Evolutionary conservation across 2,888 invertebrate genomes (phyloP).

Genomic region (Acrobasis repandana): DNA sequence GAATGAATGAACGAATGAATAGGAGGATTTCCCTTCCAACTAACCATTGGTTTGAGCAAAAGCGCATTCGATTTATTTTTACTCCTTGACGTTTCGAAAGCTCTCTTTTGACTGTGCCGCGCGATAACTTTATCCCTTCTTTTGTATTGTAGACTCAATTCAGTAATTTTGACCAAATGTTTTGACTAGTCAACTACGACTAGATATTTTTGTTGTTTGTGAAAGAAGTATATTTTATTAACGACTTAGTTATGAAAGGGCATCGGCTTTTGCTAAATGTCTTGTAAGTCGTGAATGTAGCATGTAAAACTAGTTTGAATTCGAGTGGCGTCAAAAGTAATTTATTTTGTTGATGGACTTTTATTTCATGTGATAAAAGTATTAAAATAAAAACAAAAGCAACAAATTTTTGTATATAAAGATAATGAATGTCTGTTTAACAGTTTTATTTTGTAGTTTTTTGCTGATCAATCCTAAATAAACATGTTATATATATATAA

Average conservation of each 20-base stretch:
- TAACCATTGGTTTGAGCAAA: conserved; percentile 65
- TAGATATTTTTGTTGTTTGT: neutral
- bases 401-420: neutral
- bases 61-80: conserved; percentile 45
- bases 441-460: neutral
- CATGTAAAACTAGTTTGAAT: conserved; percentile 6
- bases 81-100: conserved; percentile 23
- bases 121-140: conserved; percentile 24
- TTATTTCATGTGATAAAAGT: neutral
- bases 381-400: neutral
- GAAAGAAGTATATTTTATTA: neutral
- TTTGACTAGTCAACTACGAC: neutral
- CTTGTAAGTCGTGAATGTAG: conserved; percentile 11
- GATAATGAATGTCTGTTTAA: neutral
- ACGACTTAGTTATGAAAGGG: neutral
- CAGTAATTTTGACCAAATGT: neutral
- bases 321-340: neutral
- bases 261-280: neutral
- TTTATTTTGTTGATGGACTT: conserved; percentile 1
- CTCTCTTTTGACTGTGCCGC: conserved; percentile 19
- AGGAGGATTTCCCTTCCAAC: conserved; percentile 69
- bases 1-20: conserved; percentile 74
- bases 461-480: too few species aligned
- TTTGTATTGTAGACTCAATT: conserved; percentile 1
- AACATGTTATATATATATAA: too few species aligned